Evolutionary conservation across 2,888 invertebrate species (phyloP).

Genomic region (Prenolepis imparis): DNA sequence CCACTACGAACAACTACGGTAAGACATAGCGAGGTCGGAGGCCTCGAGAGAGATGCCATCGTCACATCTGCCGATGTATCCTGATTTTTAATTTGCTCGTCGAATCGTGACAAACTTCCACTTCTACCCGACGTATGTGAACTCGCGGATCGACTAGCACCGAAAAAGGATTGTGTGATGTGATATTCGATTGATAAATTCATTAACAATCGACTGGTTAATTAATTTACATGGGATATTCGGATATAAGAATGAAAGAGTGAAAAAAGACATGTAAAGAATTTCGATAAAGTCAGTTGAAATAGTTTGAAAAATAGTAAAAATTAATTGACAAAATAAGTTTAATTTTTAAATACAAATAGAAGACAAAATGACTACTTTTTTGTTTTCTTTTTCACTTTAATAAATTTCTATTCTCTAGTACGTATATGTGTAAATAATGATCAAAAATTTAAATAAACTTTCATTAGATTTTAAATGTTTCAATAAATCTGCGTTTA

Average conservation of each 20-base stretch:
- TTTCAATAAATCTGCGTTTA: background rate
- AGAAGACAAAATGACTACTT: background rate
- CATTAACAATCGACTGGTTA: background rate
- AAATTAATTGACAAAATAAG: background rate
- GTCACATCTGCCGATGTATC: slow-evolving; percentile 61
- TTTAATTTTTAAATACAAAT: background rate
- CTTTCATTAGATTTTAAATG: slow-evolving; percentile 3
- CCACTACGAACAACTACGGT: slow-evolving; percentile 55
- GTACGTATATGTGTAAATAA: background rate
- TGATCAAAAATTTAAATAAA: background rate
- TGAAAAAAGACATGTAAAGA: background rate
- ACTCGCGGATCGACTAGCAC: background rate
- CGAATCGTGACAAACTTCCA: background rate
- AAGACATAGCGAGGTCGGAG: slow-evolving; percentile 55
- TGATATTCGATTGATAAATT: background rate
- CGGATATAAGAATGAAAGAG: background rate
- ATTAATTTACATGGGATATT: background rate
- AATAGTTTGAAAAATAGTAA: background rate
- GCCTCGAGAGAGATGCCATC: slow-evolving; percentile 54
- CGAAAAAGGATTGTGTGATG: background rate
- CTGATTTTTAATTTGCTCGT: slow-evolving; percentile 66
- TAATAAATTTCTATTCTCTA: background rate
- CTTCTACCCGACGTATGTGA: background rate
- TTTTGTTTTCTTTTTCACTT: background rate
- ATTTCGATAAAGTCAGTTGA: background rate